Conservation (phyloP, 1,140 invertebrate genomes). For the Lepidurus arcticus region DNA sequence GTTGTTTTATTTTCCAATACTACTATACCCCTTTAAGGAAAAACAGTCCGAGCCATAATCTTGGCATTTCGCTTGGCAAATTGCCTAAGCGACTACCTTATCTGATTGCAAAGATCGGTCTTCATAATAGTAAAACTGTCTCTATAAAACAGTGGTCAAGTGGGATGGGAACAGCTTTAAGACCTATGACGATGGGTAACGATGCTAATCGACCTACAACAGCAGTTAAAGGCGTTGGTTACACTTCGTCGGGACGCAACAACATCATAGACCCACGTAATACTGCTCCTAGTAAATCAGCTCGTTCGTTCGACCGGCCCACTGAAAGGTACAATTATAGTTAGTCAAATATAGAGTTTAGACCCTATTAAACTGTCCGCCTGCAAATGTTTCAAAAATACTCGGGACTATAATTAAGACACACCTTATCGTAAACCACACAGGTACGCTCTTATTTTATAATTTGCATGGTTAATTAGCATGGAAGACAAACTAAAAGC, state of each 20-base stretch:
- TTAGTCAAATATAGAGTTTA: constrained; percentile 42
- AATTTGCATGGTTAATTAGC: constrained; percentile 46
- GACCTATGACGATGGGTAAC: constrained; percentile 7
- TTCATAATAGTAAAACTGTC: constrained; percentile 35
- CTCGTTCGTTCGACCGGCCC: not conserved
- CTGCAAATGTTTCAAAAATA: constrained; percentile 60
- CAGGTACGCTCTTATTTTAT: constrained; percentile 25
- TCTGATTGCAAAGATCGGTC: constrained; percentile 33
- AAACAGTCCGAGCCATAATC: too few species aligned
- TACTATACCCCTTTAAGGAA: too few species aligned
- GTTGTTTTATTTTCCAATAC: too few species aligned
- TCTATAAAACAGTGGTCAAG: constrained; percentile 35
- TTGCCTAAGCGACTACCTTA: constrained; percentile 15
- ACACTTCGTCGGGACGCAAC: constrained; percentile 17
- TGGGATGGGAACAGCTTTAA: constrained; percentile 18
- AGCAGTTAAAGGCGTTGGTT: constrained; percentile 67
- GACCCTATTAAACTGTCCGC: constrained; percentile 66
- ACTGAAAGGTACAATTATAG: constrained; percentile 81
- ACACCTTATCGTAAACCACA: constrained; percentile 58
- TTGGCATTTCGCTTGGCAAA: not conserved
- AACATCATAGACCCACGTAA: constrained; percentile 19
- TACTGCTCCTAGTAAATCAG: constrained; percentile 9
- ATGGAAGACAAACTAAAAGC: constrained; percentile 78
- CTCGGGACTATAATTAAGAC: constrained; percentile 54
- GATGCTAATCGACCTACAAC: constrained; percentile 70